phyloP scores from a whole-genome alignment of 2,113 vertebrate species.

The Mastomys natalensis region DNA sequence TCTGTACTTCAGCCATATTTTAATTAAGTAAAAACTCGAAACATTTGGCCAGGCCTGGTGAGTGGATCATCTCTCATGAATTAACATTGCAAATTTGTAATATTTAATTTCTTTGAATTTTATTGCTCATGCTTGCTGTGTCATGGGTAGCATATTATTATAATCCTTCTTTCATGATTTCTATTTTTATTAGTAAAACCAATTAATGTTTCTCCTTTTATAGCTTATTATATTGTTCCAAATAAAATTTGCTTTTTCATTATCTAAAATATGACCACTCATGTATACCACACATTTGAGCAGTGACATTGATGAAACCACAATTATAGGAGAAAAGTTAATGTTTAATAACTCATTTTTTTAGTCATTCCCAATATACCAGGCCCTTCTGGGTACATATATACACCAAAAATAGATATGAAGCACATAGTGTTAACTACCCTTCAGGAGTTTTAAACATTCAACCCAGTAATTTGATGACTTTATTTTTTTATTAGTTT shows the following conservation, averaged over 20 bases:
- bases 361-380: not conserved
- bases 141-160: too few relatives aligned
- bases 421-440: not conserved
- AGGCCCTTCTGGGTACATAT: not conserved
- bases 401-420: not conserved
- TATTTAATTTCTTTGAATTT: not conserved
- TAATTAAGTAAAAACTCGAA: not conserved
- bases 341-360: not conserved
- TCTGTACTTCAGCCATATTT: not conserved
- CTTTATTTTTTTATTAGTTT: not conserved
- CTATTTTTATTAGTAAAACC: not conserved
- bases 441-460: not conserved
- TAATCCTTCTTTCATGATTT: not conserved
- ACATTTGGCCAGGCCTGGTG: not conserved
- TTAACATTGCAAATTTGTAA: not conserved
- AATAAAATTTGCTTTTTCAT: constrained; percentile 14
- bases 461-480: not conserved
- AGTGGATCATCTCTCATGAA: not conserved
- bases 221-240: constrained; percentile 34
- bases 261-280: not conserved
- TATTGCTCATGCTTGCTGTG: not conserved
- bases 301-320: not conserved
- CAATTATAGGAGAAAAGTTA: not conserved
- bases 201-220: not conserved
- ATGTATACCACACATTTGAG: not conserved